These are phyloP conservation scores for Anas flavirostris DNA, from an alignment of 2,797 vertebrate genomes.

Conservation along the genomic window DNA sequence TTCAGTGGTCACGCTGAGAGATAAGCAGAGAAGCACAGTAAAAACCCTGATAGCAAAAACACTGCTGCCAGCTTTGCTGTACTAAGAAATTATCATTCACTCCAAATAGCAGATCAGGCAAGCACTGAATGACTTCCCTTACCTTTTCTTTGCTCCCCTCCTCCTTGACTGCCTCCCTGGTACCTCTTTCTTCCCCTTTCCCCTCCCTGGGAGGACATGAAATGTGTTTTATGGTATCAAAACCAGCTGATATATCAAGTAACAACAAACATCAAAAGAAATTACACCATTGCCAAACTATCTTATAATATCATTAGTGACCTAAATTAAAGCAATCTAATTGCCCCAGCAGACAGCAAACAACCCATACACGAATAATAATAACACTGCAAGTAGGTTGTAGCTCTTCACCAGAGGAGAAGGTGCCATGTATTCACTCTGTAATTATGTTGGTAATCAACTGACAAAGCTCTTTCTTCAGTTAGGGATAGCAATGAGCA, in stretches of 20 bases:
- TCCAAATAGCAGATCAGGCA: neutral
- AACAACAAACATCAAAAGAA: conserved; percentile 71
- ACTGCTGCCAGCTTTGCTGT: conserved; percentile 27
- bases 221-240: conserved; percentile 46
- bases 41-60: conserved; percentile 44
- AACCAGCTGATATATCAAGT: conserved; percentile 64
- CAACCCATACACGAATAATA: conserved; percentile 44
- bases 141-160: neutral
- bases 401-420: neutral
- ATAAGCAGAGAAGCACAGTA: conserved; percentile 22
- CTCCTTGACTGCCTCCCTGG: neutral
- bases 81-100: conserved; percentile 22
- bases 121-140: neutral
- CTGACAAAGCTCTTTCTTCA: conserved; percentile 16
- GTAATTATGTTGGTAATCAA: neutral
- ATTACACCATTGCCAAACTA: conserved; percentile 64
- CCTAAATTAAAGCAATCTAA: conserved; percentile 77
- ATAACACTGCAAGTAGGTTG: neutral
- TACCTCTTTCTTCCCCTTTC: neutral
- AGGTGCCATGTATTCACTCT: neutral
- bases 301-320: conserved; percentile 71
- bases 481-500: neutral
- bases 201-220: neutral
- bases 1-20: conserved; percentile 63
- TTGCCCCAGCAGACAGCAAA: conserved; percentile 62